Conservation (phyloP, 2,113 vertebrate genomes). For the Astur gentilis region DNA sequence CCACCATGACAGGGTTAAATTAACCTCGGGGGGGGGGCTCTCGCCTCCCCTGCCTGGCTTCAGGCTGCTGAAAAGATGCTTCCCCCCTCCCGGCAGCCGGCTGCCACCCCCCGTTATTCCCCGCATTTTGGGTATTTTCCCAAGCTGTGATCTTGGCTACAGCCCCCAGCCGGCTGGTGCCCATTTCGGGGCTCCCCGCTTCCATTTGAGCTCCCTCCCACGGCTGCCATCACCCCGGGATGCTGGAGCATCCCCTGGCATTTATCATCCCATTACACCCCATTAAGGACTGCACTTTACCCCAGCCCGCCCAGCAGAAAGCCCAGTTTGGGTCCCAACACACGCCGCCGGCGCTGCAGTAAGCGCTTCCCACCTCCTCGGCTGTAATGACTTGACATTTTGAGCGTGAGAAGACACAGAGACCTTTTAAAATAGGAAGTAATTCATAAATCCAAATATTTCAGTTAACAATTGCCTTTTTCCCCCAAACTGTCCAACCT, state of each 20-base stretch:
- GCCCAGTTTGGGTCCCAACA: background rate
- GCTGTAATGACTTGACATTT: background rate
- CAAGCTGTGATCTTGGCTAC: accelerated
- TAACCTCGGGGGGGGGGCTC: background rate
- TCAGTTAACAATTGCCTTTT: slow-evolving; percentile 18
- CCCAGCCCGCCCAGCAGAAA: background rate
- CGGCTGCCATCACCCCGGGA: accelerated
- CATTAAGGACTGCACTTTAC: background rate
- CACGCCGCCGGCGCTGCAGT: accelerated
- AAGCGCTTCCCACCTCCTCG: background rate
- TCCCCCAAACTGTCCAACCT: background rate
- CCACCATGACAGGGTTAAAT: background rate
- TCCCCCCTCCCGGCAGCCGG: background rate
- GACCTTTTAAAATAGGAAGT: background rate
- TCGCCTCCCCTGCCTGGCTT: background rate
- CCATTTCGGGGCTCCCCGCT: accelerated
- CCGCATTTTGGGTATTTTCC: accelerated
- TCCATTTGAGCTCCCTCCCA: background rate
- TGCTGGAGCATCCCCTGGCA: background rate
- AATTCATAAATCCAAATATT: slow-evolving; percentile 46
- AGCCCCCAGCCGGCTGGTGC: accelerated
- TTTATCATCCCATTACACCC: background rate
- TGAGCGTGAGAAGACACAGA: background rate
- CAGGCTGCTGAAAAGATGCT: background rate
- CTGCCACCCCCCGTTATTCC: background rate